Base-by-base conservation (phyloP, 1,140 invertebrate genomes). In the Penaeus indicus region DNA sequence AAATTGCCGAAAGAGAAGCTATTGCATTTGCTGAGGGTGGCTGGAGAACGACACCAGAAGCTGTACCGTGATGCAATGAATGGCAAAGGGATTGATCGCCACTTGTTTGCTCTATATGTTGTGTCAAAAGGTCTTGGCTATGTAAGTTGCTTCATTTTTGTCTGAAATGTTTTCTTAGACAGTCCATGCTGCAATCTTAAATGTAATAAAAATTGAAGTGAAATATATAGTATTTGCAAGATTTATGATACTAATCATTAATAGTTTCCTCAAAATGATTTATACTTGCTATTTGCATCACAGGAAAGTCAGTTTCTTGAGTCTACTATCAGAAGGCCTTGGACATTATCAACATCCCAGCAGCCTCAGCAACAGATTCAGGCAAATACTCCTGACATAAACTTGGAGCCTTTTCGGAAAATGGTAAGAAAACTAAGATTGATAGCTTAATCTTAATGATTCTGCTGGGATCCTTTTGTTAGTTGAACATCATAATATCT, bases 41-140 rank as follows among this genome's bases (percentile, higher is more conserved):
- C 93, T n/a, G 92, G 92, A 42, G 90, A 90, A 21, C 92, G 91
- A 27, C 93, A 93, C 89, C 93, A 93, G 84, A 92, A 92, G 60
- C 90, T 93, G 32, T 93, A 94, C 81, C 90, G 92, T 81, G 92
- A 93, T 90, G 93, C 93, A 2, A 94, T 94, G 93, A 93, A 92
- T 90, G 93, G 91, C 19, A 89, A 91, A 61, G 93, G 93, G 80
- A 92, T 93, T 77, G 94, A 95, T 90, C 91, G 94, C 25, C 94
- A 95, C 91, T 91, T 95, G 7, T 95, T 94, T 93, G 94, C 93
- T 64, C 92, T 95, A 0, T 94, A 94, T 91, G 94, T 95, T 19
- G 92, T 93, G 67, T 93, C 93, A 81, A 93, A 93, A 89, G 94
- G 94, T 42, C 90, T 94, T 22, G 93, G 93, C n/a, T 92, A 93